phyloP scores from a whole-genome alignment of 2,797 vertebrate species.

The Syngnathus acus region DNA sequence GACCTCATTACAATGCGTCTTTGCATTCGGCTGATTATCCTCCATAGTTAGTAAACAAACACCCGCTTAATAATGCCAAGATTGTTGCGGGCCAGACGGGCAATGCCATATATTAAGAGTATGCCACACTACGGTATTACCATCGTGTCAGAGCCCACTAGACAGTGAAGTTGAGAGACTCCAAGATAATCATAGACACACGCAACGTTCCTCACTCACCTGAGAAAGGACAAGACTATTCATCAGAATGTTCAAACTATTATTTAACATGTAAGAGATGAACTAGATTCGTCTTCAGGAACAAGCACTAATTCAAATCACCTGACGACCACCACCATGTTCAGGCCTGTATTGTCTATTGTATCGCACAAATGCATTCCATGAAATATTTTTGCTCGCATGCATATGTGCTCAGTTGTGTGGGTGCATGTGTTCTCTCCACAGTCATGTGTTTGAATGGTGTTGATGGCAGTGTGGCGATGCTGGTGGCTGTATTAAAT shows the following conservation, averaged over 20 bases:
- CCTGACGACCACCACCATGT: not conserved
- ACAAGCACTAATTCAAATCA: not conserved
- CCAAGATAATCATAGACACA: constrained; percentile 40
- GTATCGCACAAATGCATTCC: not conserved
- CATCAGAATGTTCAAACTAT: constrained; percentile 22
- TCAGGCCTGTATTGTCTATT: constrained; percentile 2
- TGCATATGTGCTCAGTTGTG: constrained; percentile 23
- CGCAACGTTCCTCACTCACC: constrained; percentile 36
- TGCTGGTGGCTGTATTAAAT: constrained; percentile 52
- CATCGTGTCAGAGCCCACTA: constrained; percentile 47
- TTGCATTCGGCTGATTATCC: not conserved
- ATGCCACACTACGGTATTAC: constrained; percentile 39
- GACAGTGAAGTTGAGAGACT: constrained; percentile 45
- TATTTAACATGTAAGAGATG: constrained; percentile 15
- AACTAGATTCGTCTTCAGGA: not conserved
- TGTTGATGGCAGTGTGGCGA: constrained; percentile 14
- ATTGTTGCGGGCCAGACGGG: constrained; percentile 21
- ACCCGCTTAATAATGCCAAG: constrained; percentile 31
- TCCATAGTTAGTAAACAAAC: constrained; percentile 16
- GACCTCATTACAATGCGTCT: constrained; percentile 5
- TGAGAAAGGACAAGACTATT: constrained; percentile 22
- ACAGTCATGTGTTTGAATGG: constrained; percentile 42
- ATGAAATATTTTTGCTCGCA: constrained; percentile 11
- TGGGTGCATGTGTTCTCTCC: constrained; percentile 44
- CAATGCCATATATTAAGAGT: constrained; percentile 13